phyloP scores from a whole-genome alignment of 2,888 invertebrate species.

The Disparrhopalites patrizii region DNA sequence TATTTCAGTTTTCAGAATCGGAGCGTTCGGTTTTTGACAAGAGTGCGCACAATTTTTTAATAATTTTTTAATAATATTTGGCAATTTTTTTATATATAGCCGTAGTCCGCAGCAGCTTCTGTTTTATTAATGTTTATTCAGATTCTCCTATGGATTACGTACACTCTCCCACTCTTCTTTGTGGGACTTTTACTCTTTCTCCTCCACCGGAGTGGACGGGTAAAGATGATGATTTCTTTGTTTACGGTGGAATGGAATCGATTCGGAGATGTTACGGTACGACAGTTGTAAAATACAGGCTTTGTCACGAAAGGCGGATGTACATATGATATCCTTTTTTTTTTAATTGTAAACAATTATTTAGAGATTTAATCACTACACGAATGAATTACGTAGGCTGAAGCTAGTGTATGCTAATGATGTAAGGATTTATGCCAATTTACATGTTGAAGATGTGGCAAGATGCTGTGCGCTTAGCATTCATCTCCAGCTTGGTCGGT shows the following conservation, averaged over 20 bases:
- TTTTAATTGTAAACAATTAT: not conserved
- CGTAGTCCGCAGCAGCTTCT: no score
- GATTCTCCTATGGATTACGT: not conserved
- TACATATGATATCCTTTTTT: not conserved
- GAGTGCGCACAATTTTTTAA: not conserved
- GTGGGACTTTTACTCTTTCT: not conserved
- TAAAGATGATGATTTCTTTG: not conserved
- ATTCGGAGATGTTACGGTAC: not conserved
- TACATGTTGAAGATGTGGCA: not conserved
- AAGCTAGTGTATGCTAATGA: no score
- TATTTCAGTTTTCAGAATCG: not conserved
- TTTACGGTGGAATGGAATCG: not conserved
- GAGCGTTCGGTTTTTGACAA: not conserved
- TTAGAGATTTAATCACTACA: no score
- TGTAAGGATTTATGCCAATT: not conserved
- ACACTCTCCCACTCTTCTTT: not conserved
- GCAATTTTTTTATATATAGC: not conserved
- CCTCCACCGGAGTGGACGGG: slow-evolving; percentile 6
- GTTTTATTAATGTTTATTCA: no score
- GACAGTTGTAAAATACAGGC: not conserved
- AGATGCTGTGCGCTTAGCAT: slow-evolving; percentile 2
- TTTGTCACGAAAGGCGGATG: not conserved
- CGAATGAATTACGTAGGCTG: no score
- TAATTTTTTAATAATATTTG: not conserved
- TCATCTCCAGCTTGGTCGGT: not conserved